Conservation (phyloP, 2,888 invertebrate species). For the Pasiphila rectangulata region DNA sequence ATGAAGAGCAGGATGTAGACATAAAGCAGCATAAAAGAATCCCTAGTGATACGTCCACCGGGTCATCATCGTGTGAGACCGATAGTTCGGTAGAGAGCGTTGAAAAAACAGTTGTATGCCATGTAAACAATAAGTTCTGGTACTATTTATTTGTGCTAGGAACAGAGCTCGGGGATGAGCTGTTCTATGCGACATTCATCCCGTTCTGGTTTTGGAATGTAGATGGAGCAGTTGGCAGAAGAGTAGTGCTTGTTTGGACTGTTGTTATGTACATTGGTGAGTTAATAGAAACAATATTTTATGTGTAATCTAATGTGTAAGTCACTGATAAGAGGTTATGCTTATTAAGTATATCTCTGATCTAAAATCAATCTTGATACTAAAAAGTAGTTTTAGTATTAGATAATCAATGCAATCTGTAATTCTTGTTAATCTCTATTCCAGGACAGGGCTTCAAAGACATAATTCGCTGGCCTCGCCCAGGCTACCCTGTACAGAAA, state of each 20-base stretch:
- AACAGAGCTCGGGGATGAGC: conserved; percentile 93
- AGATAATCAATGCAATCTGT: too few relatives aligned
- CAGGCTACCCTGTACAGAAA: conserved; percentile 90
- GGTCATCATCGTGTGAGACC: conserved; percentile 65
- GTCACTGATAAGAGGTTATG: too few relatives aligned
- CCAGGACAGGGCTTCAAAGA: conserved; percentile 94
- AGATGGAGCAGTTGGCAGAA: conserved; percentile 91
- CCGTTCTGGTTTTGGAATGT: conserved; percentile 98
- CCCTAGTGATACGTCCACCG: conserved; percentile 65
- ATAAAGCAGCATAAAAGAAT: conserved; percentile 61
- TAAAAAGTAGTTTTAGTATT: too few relatives aligned
- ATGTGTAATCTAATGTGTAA: too few relatives aligned
- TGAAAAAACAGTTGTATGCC: conserved; percentile 63
- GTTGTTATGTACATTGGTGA: conserved; percentile 91
- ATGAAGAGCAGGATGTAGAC: conserved; percentile 46
- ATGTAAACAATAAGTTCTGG: conserved; percentile 88
- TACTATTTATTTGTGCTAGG: conserved; percentile 92
- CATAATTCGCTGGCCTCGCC: conserved; percentile 91
- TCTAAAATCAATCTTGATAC: too few relatives aligned
- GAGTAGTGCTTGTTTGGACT: conserved; percentile 91
- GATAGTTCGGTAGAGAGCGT: conserved; percentile 61
- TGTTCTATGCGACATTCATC: conserved; percentile 94
- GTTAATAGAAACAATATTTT: conserved; percentile 18
- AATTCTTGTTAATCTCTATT: conserved; percentile 30
- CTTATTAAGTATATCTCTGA: too few relatives aligned